Evolutionary conservation across 2,797 vertebrate genomes (phyloP).

Genomic region (Enteromius afrohamiltoni): DNA sequence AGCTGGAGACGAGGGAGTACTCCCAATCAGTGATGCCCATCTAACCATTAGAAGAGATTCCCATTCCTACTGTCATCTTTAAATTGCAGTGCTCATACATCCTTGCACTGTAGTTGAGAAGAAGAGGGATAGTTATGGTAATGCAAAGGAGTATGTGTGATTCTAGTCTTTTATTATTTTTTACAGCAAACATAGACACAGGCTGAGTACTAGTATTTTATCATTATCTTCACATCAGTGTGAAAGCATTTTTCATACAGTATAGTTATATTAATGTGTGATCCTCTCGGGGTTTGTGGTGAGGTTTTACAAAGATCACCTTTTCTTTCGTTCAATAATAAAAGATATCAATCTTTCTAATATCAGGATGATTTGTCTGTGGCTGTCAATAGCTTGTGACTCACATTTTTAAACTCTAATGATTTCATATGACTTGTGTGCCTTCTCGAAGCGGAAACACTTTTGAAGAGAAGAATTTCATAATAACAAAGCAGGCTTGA

Average conservation of each 20-base stretch:
- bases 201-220: conserved; percentile 1
- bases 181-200: conserved; percentile 34
- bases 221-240: conserved; percentile 10
- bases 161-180: conserved; percentile 31
- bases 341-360: not conserved
- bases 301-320: not conserved
- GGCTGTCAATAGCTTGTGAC: not conserved
- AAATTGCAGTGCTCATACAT: conserved; percentile 39
- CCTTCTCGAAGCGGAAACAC: not conserved
- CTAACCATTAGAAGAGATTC: conserved; percentile 44
- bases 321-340: not conserved
- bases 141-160: conserved; percentile 27
- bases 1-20: conserved; percentile 57
- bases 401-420: not conserved
- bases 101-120: conserved; percentile 22
- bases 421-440: not conserved
- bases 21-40: conserved; percentile 57
- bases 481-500: not conserved
- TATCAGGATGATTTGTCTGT: not conserved
- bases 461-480: not conserved
- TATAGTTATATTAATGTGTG: not conserved
- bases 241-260: not conserved
- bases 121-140: conserved; percentile 37
- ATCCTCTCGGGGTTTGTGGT: not conserved
- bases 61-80: conserved; percentile 27